Conservation (phyloP, 2,113 vertebrate genomes). For the Tamias sibiricus region DNA sequence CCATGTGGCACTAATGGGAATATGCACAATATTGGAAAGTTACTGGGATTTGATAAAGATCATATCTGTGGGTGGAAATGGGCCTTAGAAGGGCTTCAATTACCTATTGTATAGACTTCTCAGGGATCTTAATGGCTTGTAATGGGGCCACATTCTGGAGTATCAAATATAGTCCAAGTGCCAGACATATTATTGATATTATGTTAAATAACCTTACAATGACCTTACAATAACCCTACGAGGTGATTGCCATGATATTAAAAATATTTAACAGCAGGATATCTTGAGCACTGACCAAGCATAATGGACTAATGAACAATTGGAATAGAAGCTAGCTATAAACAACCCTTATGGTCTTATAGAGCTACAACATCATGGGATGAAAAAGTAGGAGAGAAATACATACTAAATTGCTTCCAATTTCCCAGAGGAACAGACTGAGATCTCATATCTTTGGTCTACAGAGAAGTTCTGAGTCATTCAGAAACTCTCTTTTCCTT, state of each 20-base stretch:
- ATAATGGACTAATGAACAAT: neutral
- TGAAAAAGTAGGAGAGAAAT: neutral
- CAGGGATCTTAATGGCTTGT: neutral
- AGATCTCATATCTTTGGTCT: neutral
- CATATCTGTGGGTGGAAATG: neutral
- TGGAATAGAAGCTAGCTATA: neutral
- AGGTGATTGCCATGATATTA: neutral
- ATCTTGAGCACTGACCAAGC: neutral
- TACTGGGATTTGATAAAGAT: neutral
- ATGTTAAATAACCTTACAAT: neutral
- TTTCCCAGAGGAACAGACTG: neutral
- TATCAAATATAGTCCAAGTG: neutral
- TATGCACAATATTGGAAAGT: neutral
- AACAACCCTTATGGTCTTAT: neutral
- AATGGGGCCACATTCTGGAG: neutral
- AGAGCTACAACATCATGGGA: neutral
- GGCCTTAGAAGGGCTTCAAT: neutral
- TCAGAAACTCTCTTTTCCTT: neutral
- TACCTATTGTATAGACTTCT: neutral
- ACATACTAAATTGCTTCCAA: constrained; percentile 9
- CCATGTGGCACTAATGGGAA: neutral
- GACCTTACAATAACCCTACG: neutral
- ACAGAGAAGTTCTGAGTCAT: neutral
- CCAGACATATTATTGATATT: neutral
- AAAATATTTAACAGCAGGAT: constrained; percentile 32